phyloP scores from a whole-genome alignment of 2,797 vertebrate species.

The Cirrhinus molitorella region DNA sequence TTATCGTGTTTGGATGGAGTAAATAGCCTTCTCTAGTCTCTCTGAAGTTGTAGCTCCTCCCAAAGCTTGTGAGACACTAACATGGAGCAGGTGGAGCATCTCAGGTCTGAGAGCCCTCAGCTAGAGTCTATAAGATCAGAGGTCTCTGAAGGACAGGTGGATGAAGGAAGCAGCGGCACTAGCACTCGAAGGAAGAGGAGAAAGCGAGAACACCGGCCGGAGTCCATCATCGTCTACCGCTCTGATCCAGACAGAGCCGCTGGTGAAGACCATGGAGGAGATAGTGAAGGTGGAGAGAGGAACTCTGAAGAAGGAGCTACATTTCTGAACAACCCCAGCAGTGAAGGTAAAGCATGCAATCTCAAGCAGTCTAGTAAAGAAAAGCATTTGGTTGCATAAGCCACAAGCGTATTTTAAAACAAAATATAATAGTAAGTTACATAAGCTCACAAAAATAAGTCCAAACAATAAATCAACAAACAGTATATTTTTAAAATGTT shows the following conservation, averaged over 20 bases:
- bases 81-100: constrained; percentile 80
- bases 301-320: constrained; percentile 89
- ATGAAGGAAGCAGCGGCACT: constrained; percentile 81
- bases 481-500: not conserved
- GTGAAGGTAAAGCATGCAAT: constrained; percentile 81
- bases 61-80: constrained; percentile 17
- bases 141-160: constrained; percentile 71
- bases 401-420: not conserved
- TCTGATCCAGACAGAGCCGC: constrained; percentile 87
- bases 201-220: constrained; percentile 91
- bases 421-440: not conserved
- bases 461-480: not conserved
- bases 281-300: constrained; percentile 82
- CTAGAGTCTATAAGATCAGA: constrained; percentile 82
- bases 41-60: constrained; percentile 7
- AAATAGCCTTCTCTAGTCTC: constrained; percentile 24
- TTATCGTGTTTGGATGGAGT: constrained; percentile 23
- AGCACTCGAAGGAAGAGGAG: constrained; percentile 89
- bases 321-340: constrained; percentile 86
- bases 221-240: constrained; percentile 95
- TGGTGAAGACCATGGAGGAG: constrained; percentile 83
- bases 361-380: not conserved
- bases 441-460: not conserved
- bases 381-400: not conserved
- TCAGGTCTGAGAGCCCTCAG: constrained; percentile 81